Evolutionary conservation across 2,797 vertebrate species (phyloP).

Genomic region (Acropternis orthonyx): DNA sequence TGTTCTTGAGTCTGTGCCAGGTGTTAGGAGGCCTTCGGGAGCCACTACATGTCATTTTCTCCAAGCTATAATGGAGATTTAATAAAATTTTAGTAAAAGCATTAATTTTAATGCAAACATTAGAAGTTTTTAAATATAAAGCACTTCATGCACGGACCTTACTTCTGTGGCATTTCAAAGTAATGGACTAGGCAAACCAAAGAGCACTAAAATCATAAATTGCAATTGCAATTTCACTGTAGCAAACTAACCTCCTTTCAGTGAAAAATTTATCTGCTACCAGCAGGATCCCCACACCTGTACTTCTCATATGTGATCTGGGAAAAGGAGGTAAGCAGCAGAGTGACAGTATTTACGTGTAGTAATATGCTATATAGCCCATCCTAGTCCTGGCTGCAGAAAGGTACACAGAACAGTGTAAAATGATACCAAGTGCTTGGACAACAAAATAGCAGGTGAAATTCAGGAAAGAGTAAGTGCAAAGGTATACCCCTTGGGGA

Average conservation of each 20-base stretch:
- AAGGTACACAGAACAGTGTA: not conserved
- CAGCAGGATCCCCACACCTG: not conserved
- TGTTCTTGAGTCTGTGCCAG: conserved; percentile 49
- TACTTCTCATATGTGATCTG: not conserved
- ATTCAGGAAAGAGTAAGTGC: not conserved
- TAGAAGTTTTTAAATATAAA: not conserved
- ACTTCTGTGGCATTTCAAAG: not conserved
- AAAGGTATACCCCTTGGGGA: not conserved
- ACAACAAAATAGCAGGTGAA: not conserved
- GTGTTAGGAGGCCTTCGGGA: conserved; percentile 10
- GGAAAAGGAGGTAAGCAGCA: not conserved
- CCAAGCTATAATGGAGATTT: not conserved
- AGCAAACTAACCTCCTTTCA: not conserved
- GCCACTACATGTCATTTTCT: not conserved
- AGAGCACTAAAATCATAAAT: not conserved
- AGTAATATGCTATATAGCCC: not conserved
- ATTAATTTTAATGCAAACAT: not conserved
- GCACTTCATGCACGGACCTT: not conserved
- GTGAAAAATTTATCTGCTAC: not conserved
- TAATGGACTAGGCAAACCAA: not conserved
- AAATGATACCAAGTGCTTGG: not conserved
- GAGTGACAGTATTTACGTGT: not conserved
- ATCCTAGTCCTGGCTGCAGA: not conserved
- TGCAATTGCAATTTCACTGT: not conserved
- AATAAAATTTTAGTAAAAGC: not conserved